Evolutionary conservation across 2,113 vertebrate species (phyloP), one percentile per base, ranked within the genome.

Genomic region (Verasper variegatus): DNA sequence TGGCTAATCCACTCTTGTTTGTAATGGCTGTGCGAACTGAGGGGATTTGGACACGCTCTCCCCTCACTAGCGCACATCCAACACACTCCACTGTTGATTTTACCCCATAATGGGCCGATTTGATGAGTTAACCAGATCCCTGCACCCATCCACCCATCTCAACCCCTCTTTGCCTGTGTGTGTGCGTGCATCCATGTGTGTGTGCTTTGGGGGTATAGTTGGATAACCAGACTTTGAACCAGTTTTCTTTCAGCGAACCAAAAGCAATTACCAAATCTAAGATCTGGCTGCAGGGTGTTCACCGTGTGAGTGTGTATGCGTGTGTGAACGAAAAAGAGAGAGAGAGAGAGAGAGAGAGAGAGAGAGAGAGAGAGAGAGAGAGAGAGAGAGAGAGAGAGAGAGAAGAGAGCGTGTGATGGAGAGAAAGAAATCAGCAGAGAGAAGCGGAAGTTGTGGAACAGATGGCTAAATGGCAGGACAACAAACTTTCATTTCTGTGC

Each of bases 1-100:
- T 45, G 76, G 78, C 74, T 90, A 88, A 90, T 88, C 86, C 80
- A 87, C 77, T 86, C 73, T 73, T 81, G 82, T 91, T 88, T 83
- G 85, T 88, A 84, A 91, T 81, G 84, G 83, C 80, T 81, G 71
- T 52, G 69, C 0, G 69, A 86, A 77, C 76, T 47, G 67, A 84
- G 72, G 72, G 83, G 86, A 80, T 90, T 85, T 87, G 82, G 85
- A 83, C 79, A 69, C 2, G 14, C 77, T 75, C 71, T 69, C 78
- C 67, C 26, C 60, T 83, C 40, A 0, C 65, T 11, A 42, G 51
- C 64, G 57, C 81, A 76, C 68, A 78, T 85, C 67, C 60, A 82
- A 74, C 86, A 78, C 35, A 74, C 68, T 74, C 74, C 68, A 62
- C 64, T 85, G 84, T 86, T 87, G 83, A 86, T 86, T 87, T 84